Base-by-base conservation (phyloP, 2,113 vertebrate genomes). In the Serinus canaria region DNA sequence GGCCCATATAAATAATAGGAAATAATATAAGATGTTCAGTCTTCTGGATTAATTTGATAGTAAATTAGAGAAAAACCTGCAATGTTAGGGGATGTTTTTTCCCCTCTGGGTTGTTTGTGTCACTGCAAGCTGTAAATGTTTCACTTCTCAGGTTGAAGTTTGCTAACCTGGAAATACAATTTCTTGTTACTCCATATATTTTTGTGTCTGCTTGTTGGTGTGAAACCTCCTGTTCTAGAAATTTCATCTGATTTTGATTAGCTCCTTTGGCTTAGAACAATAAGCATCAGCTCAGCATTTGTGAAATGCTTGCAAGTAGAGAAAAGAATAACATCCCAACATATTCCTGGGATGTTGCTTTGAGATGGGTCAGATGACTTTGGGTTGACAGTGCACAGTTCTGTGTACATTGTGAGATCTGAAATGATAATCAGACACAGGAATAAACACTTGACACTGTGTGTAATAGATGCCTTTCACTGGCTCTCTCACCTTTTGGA, bases 11-110 rank as follows among this genome's bases (percentile, higher is more conserved):
- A 56, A 59, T 46, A 63, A 50, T 17, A 47, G 18, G 8, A 58
- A 58, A 47, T 19, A 7, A 14, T 14, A 56, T 17, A 27, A 66
- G 3, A 2, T 50, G 17, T 37, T 68, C 35, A 19, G 6, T 46
- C 13, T 67, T 68, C 18, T 74, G 44, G 5, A 39, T 56, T 60
- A 27, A 49, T 60, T 75, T 67, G 17, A 8, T 31, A 59, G 46
- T 44, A n/a, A 56, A 10, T 12, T 27, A 33, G 13, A 11, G 22
- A 21, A 35, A 31, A 63, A 3, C 7, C 8, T 24, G 69, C 10
- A 0, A 5, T 47, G 2, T 25, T 46, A 58, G 1, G 17, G 41
- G 5, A 14, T 1, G 8, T 1, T 4, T 39, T 63, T 73, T 30
- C 39, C 76, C 5, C 4, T n/a, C 9, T 35, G 11, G 27, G 10